Conservation (phyloP, 2,888 invertebrate genomes). For the Listrodromus nycthemerus region DNA sequence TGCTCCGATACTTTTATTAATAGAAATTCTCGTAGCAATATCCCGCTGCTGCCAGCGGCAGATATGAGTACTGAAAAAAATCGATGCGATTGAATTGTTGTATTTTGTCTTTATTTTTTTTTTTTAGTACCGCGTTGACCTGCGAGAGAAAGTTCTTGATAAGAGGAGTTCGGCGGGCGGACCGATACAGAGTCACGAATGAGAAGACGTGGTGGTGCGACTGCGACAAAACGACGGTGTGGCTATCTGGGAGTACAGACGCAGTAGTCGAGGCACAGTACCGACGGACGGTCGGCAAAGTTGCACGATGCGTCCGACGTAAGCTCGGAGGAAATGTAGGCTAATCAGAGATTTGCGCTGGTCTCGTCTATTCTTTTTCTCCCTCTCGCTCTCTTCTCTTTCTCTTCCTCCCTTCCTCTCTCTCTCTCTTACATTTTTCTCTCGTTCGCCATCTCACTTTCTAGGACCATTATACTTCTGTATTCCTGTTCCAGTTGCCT, state of each 20-base stretch:
- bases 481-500: slow-evolving; percentile 7
- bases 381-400: slow-evolving; percentile 40
- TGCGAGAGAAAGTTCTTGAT: slow-evolving; percentile 20
- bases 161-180: background rate
- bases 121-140: background rate
- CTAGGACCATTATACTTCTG: slow-evolving; percentile 33
- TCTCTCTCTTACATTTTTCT: background rate
- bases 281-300: slow-evolving; percentile 46
- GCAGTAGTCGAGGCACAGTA: slow-evolving; percentile 9
- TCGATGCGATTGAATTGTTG: slow-evolving; percentile 4
- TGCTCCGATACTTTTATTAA: background rate
- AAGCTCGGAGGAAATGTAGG: slow-evolving; percentile 76
- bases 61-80: background rate
- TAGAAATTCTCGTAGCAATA: background rate
- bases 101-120: background rate
- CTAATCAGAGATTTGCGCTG: slow-evolving; percentile 77
- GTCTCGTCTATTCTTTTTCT: slow-evolving; percentile 45
- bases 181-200: background rate
- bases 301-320: slow-evolving; percentile 58
- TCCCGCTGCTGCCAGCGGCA: background rate
- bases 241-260: slow-evolving; percentile 13
- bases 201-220: background rate
- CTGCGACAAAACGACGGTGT: slow-evolving; percentile 23
- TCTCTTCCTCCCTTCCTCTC: slow-evolving; percentile 38
- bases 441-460: slow-evolving; percentile 6